Evolutionary conservation across 2,113 vertebrate genomes (phyloP).

Genomic region (Orthonyx spaldingii): DNA sequence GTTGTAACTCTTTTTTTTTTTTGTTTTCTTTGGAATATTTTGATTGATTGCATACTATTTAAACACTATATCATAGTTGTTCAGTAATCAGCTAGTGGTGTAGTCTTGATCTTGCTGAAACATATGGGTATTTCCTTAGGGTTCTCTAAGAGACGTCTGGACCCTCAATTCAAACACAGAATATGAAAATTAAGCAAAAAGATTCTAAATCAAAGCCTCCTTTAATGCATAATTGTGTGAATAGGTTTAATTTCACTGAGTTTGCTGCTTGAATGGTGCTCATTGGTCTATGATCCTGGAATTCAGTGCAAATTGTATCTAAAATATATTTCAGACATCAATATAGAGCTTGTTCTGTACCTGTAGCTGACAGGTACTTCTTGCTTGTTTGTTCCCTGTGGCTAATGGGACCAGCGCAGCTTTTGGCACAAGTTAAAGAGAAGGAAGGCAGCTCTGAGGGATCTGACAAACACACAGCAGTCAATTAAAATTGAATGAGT

Average conservation of each 20-base stretch:
- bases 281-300: not conserved
- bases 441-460: not conserved
- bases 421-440: conserved; percentile 38
- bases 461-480: conserved; percentile 6
- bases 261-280: not conserved
- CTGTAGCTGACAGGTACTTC: not conserved
- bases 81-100: not conserved
- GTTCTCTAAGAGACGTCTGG: not conserved
- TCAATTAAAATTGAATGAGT: conserved; percentile 54
- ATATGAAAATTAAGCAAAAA: not conserved
- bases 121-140: not conserved
- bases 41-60: not conserved
- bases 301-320: not conserved
- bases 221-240: not conserved
- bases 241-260: not conserved
- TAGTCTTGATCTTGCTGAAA: not conserved
- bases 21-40: not conserved
- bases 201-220: not conserved
- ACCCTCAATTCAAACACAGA: not conserved
- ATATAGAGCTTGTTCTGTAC: not conserved
- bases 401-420: not conserved
- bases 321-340: not conserved
- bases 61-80: not conserved
- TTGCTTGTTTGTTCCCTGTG: not conserved
- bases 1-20: not conserved